A percentile compares a stretch with the other conserved stretches of the same genome.
These are phyloP conservation scores for Cassiopea xamachana DNA, from an alignment of 30 jellyfish, hydroid and myxozoan species.

Conservation along the genomic window DNA sequence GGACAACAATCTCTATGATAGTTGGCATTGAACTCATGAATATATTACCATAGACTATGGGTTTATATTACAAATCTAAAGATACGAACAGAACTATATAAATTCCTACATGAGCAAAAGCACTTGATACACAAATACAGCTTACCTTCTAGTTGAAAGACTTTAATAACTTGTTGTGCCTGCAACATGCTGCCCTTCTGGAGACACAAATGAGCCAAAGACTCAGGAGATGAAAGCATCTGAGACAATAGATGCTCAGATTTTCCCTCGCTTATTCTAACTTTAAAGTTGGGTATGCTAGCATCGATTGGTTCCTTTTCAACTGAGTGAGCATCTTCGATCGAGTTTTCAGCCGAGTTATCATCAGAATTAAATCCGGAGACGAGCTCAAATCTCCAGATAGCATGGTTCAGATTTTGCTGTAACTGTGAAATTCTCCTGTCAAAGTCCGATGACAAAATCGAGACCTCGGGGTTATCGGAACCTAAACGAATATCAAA, in stretches of 20 bases:
- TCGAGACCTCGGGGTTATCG: not conserved
- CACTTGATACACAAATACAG: not conserved
- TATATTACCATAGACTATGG: too few species aligned
- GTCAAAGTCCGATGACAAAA: conserved; percentile 21
- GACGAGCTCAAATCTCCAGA: conserved; percentile 88
- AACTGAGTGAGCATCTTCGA: not conserved
- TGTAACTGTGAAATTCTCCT: conserved; percentile 59
- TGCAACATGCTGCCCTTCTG: conserved; percentile 74
- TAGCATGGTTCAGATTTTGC: conserved; percentile 72
- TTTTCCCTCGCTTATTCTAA: not conserved
- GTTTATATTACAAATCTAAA: too few species aligned
- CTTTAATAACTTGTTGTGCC: conserved; percentile 94
- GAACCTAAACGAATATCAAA: not conserved
- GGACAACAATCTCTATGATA: too few species aligned
- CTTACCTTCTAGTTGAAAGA: conserved; percentile 85
- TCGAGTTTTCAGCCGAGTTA: not conserved
- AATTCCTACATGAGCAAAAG: not conserved
- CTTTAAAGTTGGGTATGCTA: not conserved
- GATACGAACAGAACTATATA: not conserved
- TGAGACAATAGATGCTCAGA: conserved; percentile 33
- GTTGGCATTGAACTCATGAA: too few species aligned
- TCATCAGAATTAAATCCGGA: conserved; percentile 17
- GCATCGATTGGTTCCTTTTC: not conserved
- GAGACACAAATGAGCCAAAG: conserved; percentile 85
- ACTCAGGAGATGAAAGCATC: conserved; percentile 88